Percentiles rank a stretch among this genome's conserved stretches.
phyloP scores from a whole-genome alignment of 2,888 invertebrate genomes.

The Apodemia zela region DNA sequence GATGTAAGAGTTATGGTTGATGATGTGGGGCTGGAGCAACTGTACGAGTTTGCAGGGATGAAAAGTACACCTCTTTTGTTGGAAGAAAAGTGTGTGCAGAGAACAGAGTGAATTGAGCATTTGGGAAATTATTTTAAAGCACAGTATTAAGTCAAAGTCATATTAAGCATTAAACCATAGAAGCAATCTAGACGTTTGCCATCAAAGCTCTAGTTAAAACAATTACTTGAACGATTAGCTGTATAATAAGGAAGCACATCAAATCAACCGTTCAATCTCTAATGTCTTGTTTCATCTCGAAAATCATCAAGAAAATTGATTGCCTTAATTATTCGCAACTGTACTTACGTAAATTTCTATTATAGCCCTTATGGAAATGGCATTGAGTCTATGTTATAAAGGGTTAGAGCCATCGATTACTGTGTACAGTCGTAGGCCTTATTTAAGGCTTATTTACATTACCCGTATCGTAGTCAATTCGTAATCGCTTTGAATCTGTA shows the following conservation, averaged over 20 bases:
- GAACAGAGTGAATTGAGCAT: no score
- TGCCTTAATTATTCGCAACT: slow-evolving; percentile 20
- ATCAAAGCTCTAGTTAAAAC: neutral
- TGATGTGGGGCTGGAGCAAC: no score
- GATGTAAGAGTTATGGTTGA: no score
- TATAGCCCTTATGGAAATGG: neutral
- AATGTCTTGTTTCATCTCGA: slow-evolving; percentile 24
- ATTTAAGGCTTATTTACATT: slow-evolving; percentile 24
- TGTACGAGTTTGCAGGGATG: no score
- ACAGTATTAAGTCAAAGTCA: no score
- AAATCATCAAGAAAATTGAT: slow-evolving; percentile 23
- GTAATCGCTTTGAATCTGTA: slow-evolving; percentile 22
- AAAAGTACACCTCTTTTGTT: neutral
- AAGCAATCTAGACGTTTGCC: neutral
- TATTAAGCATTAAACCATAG: neutral
- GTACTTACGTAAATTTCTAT: slow-evolving; percentile 3
- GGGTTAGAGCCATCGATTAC: neutral
- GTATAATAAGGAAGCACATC: slow-evolving; percentile 19
- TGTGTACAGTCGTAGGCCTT: slow-evolving; percentile 18
- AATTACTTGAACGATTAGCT: slow-evolving; percentile 16
- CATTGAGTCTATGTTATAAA: neutral
- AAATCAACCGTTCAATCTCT: slow-evolving; percentile 19
- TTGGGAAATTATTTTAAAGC: no score
- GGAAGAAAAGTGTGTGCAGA: no score
- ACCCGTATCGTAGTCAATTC: slow-evolving; percentile 18